Base-by-base conservation (phyloP, 1,140 invertebrate genomes). In the Thaumatotibia leucotreta region DNA sequence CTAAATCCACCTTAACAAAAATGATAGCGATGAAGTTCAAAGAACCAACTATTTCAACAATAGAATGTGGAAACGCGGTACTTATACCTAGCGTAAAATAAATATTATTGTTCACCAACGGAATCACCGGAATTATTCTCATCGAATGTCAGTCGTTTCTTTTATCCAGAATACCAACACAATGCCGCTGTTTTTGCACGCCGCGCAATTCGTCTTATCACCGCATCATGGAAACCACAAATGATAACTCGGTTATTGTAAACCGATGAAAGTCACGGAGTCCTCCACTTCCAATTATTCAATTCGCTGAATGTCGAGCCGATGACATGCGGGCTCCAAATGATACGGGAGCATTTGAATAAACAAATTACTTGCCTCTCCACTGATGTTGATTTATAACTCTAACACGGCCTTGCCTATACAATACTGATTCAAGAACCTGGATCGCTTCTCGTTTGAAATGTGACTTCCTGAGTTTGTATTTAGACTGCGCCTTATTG, bases 311-410 rank as follows among this genome's bases (percentile, higher is more conserved):
- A 69, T 66, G 64, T 65, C 33, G 39, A 52, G 66, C 35, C 52
- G 52, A 58, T 69, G 70, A 68, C 70, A 77, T 77, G 73, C 75
- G 75, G 75, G 75, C 70, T 52, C 49, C 65, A 68, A 74, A 66
- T 66, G 65, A 69, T 76, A 76, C 72, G 72, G 72, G 75, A 27
- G 61, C 22, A 63, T 61, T 68, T 61, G 73, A 67, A 69, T 70
- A 73, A 68, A 73, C 70, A 73, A 75, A 74, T 74, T 74, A 67
- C 27, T 66, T 67, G 33, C 61, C 62, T 65, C 63, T 64, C 62
- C 49, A 33, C 64, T 64, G 66, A 67, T 74, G 69, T 64, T 67
- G 72, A 74, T 74, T 74, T 74, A 74, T 74, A 54, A 24, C 50
- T 14, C 52, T 58, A 58, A 24, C 52, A 24, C 52, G 52, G 52